A percentile compares a stretch with the other conserved stretches of the same genome.
Conservation (phyloP, 1,140 invertebrate species). For the Bombus cullumanus region DNA sequence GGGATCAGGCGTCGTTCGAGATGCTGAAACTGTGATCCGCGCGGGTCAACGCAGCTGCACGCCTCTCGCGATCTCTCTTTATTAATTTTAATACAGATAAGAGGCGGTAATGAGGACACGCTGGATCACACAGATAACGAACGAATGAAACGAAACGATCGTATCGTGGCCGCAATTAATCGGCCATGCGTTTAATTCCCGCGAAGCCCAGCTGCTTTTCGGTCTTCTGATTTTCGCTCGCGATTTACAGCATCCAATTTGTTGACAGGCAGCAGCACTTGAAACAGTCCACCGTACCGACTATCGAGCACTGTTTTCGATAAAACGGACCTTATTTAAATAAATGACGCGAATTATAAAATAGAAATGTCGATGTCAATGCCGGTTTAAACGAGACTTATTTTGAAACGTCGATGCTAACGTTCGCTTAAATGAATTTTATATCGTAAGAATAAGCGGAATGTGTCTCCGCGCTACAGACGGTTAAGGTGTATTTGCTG, state of each 20-base stretch:
- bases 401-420: not conserved
- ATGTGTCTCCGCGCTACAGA: not conserved
- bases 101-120: conserved; percentile 8
- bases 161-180: conserved; percentile 15
- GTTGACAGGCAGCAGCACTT: not conserved
- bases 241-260: not conserved
- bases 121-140: conserved; percentile 24
- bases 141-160: not conserved
- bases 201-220: conserved; percentile 10
- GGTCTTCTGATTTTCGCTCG: too few species aligned
- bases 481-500: too few species aligned
- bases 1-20: not conserved
- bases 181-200: not conserved
- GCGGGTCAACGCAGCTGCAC: conserved; percentile 19
- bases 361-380: not conserved
- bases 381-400: not conserved
- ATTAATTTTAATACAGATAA: conserved; percentile 34
- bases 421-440: not conserved
- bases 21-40: not conserved
- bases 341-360: not conserved
- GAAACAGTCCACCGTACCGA: too few species aligned
- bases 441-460: not conserved
- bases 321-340: not conserved
- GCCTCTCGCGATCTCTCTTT: not conserved
- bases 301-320: too few species aligned